Percentiles rank a stretch among this genome's conserved stretches.
These are phyloP conservation scores for Trididemnum miniatum DNA, from an alignment of 23 tunicate genomes.

Conservation along the genomic window DNA sequence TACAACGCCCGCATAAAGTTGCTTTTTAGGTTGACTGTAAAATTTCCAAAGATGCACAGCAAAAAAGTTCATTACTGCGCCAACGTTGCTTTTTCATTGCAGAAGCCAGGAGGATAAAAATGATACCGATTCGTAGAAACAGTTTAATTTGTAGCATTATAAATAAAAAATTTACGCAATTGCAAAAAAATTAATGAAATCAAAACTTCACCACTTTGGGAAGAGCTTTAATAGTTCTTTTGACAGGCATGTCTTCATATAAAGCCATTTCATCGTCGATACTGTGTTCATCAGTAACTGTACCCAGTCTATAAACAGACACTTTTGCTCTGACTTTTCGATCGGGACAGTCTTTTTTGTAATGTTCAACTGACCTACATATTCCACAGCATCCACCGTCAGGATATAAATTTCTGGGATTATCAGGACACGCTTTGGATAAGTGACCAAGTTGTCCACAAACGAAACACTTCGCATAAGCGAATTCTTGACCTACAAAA, in stretches of 20 bases:
- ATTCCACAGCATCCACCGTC: constrained; percentile 87
- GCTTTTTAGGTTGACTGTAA: too few species aligned
- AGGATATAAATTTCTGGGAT: constrained; percentile 90
- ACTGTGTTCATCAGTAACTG: constrained; percentile 36
- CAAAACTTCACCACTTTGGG: constrained; percentile 26
- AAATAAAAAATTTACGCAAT: too few species aligned
- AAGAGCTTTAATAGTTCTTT: neutral
- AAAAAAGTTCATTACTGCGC: too few species aligned
- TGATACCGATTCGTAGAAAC: too few species aligned
- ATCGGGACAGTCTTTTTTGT: constrained; percentile 85
- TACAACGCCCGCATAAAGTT: too few species aligned
- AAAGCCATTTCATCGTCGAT: constrained; percentile 75
- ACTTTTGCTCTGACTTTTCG: constrained; percentile 72
- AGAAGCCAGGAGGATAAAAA: too few species aligned
- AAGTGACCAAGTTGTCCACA: constrained; percentile 93
- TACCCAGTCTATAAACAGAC: constrained; percentile 28
- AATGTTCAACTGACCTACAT: constrained; percentile 95
- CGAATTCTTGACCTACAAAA: constrained; percentile 62
- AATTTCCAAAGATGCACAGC: too few species aligned
- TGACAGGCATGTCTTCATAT: constrained; percentile 48
- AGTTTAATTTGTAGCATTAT: too few species aligned
- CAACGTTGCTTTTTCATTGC: too few species aligned
- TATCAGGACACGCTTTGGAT: constrained; percentile 86
- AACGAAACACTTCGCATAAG: constrained; percentile 92
- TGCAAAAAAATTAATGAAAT: neutral